These are phyloP conservation scores for Oncorhynchus gorbuscha DNA, from an alignment of 2,113 vertebrate genomes.

Conservation along the genomic window DNA sequence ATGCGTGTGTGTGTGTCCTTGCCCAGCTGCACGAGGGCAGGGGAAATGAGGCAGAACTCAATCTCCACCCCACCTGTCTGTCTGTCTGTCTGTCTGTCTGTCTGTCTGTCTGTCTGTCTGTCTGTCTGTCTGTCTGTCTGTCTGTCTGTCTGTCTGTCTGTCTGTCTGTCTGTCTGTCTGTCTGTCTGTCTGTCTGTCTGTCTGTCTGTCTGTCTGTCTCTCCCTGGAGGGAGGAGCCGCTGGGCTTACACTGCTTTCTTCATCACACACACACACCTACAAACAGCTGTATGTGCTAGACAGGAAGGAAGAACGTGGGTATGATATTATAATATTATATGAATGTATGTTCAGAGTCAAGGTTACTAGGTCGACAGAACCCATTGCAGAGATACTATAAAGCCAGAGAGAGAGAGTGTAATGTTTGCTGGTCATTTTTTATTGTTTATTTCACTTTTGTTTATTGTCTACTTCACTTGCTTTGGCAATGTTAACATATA, in stretches of 20 bases:
- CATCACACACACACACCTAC: slow-evolving; percentile 9
- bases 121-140: slow-evolving; percentile 45
- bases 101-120: slow-evolving; percentile 52
- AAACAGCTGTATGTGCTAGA: neutral
- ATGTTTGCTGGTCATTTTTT: no score
- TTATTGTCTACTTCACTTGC: no score
- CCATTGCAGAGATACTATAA: slow-evolving; percentile 65
- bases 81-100: slow-evolving; percentile 31
- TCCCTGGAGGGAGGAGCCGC: slow-evolving; percentile 54
- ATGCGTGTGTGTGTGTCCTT: slow-evolving; percentile 46
- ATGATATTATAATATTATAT: slow-evolving; percentile 27
- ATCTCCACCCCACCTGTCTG: slow-evolving; percentile 70
- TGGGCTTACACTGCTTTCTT: slow-evolving; percentile 11
- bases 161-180: slow-evolving; percentile 44
- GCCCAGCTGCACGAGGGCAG: slow-evolving; percentile 65
- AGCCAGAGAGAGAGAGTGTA: slow-evolving; percentile 3
- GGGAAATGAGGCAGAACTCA: slow-evolving; percentile 71
- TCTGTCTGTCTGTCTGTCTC: slow-evolving; percentile 49
- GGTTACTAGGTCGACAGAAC: slow-evolving; percentile 71
- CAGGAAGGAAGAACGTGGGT: slow-evolving; percentile 32
- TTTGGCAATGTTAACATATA: no score
- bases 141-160: slow-evolving; percentile 45
- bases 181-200: slow-evolving; percentile 53
- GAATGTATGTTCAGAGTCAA: slow-evolving; percentile 49
- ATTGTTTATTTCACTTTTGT: no score